phyloP scores from a whole-genome alignment of 2,113 vertebrate genomes.

The Crotalus viridis region DNA sequence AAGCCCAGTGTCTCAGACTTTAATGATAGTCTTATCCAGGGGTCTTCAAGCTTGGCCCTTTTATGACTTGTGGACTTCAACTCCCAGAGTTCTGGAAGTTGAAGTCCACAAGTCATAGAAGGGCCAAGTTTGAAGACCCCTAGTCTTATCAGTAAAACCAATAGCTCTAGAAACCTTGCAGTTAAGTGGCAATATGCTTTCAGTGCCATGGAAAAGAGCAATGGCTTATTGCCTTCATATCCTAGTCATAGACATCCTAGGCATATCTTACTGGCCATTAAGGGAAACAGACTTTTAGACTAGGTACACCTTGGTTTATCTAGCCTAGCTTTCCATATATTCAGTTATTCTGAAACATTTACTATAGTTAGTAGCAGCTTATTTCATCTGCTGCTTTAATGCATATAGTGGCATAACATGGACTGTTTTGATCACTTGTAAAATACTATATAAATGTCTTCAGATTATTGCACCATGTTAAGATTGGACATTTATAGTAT shows the following conservation, averaged over 20 bases:
- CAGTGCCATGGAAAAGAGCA: background rate
- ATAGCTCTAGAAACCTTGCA: background rate
- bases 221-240: background rate
- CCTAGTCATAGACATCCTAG: background rate
- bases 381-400: background rate
- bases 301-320: background rate
- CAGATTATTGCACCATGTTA: background rate
- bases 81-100: too few relatives aligned
- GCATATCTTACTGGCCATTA: background rate
- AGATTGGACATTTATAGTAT: background rate
- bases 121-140: too few relatives aligned
- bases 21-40: background rate
- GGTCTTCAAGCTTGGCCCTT: too few relatives aligned
- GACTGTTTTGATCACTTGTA: background rate
- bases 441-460: background rate
- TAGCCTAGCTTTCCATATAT: background rate
- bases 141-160: background rate
- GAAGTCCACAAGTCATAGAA: too few relatives aligned
- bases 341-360: background rate
- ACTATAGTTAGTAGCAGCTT: background rate
- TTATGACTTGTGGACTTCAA: too few relatives aligned
- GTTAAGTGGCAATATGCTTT: background rate
- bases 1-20: background rate
- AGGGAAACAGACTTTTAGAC: background rate
- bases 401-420: background rate